These are phyloP conservation scores for Lordiphosa fenestrarum DNA, from an alignment of 2,888 invertebrate species.

Conservation along the genomic window DNA sequence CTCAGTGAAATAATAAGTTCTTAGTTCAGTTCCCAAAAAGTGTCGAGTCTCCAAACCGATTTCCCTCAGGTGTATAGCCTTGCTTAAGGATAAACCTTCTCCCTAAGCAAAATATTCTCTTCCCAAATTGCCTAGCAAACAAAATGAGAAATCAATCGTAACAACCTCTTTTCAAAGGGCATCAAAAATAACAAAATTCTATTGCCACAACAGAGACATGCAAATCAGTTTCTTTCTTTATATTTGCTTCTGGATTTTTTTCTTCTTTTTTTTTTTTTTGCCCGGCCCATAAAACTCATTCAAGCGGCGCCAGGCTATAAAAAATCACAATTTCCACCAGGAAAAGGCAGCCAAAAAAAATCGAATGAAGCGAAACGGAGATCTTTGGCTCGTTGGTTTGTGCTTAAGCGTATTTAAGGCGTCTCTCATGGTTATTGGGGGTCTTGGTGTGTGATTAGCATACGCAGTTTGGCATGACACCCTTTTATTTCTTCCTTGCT, in stretches of 20 bases:
- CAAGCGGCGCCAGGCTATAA: conserved; percentile 67
- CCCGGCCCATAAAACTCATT: conserved; percentile 75
- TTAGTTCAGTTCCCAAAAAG: too few relatives aligned
- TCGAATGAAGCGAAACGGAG: conserved; percentile 22
- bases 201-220: conserved; percentile 46
- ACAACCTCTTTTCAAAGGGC: conserved; percentile 16
- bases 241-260: not conserved
- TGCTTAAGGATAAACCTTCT: too few relatives aligned
- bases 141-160: conserved; percentile 18
- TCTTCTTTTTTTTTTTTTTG: conserved; percentile 26
- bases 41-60: too few relatives aligned
- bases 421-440: conserved; percentile 29
- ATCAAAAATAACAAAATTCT: conserved; percentile 17
- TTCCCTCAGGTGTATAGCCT: too few relatives aligned
- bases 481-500: conserved; percentile 35
- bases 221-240: conserved; percentile 57
- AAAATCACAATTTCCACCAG: conserved; percentile 66
- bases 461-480: conserved; percentile 61
- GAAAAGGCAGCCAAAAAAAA: conserved; percentile 32
- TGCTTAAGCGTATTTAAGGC: conserved; percentile 62
- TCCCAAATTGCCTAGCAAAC: conserved; percentile 5
- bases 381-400: conserved; percentile 58
- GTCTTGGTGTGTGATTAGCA: conserved; percentile 61
- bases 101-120: not conserved
- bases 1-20: too few relatives aligned